Evolutionary conservation across 2,113 vertebrate species (phyloP).

Genomic region (Pollimyrus isidori): DNA sequence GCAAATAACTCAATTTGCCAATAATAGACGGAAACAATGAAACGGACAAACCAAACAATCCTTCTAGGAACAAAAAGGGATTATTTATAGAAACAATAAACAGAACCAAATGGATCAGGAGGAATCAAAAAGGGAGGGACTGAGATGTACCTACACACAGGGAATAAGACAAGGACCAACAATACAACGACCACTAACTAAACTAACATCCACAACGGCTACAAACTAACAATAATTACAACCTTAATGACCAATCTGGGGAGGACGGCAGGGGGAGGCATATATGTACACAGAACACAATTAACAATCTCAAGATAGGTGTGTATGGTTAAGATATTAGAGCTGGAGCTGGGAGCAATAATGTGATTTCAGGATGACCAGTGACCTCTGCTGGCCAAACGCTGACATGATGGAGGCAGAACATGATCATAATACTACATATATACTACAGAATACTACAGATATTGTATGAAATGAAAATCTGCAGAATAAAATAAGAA

Average conservation of each 20-base stretch:
- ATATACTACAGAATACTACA: not conserved
- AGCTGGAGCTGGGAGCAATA: not conserved
- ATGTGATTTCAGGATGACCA: not conserved
- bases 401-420: not conserved
- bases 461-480: not conserved
- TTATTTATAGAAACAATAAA: not conserved
- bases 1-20: not conserved
- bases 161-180: not conserved
- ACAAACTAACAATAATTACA: not conserved
- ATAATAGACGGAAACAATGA: not conserved
- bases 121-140: not conserved
- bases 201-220: not conserved
- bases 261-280: not conserved
- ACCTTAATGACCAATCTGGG: not conserved
- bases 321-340: not conserved
- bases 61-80: not conserved
- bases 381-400: not conserved
- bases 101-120: not conserved
- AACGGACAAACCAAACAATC: not conserved
- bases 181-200: not conserved
- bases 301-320: not conserved
- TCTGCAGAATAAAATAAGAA: not conserved
- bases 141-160: not conserved
- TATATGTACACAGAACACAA: not conserved
- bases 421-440: not conserved